These are phyloP conservation scores for Menidia menidia DNA, from an alignment of 2,797 vertebrate species.

Conservation along the genomic window DNA sequence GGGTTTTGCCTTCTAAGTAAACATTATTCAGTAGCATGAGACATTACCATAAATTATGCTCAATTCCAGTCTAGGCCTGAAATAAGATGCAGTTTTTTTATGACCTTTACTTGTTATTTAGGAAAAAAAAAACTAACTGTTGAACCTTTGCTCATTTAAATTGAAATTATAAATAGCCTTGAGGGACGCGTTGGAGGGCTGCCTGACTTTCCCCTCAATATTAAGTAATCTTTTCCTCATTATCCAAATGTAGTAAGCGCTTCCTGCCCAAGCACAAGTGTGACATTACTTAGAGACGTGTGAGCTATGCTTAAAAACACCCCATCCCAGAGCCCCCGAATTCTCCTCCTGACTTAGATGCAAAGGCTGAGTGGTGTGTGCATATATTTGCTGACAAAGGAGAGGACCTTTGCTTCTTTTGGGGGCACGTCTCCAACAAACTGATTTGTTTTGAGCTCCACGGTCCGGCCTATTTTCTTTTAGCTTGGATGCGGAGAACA, in stretches of 20 bases:
- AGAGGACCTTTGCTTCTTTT: conserved; percentile 28
- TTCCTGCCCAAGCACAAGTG: conserved; percentile 6
- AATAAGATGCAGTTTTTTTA: conserved; percentile 27
- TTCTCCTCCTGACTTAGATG: conserved; percentile 20
- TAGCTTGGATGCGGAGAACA: conserved; percentile 28
- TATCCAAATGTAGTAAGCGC: conserved; percentile 42
- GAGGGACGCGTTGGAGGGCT: conserved; percentile 43
- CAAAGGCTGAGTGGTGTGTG: conserved; percentile 14
- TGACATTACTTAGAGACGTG: conserved; percentile 1
- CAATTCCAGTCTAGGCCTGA: conserved; percentile 17
- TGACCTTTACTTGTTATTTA: conserved; percentile 52
- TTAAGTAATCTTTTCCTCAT: conserved; percentile 30
- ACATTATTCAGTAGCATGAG: conserved; percentile 49
- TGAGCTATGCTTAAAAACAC: conserved; percentile 16
- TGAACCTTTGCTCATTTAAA: conserved; percentile 54
- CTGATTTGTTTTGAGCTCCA: conserved; percentile 38
- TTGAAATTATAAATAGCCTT: conserved; percentile 55
- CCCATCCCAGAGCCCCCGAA: conserved; percentile 5
- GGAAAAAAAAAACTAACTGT: conserved; percentile 26
- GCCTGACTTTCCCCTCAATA: conserved; percentile 49
- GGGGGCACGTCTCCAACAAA: conserved; percentile 36
- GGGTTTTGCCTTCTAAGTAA: conserved; percentile 55
- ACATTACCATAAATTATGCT: conserved; percentile 63
- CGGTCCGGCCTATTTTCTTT: conserved; percentile 40
- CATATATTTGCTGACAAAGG: conserved; percentile 49